Conservation (phyloP, 2,113 vertebrate species). For the Pachypanchax playfairii region DNA sequence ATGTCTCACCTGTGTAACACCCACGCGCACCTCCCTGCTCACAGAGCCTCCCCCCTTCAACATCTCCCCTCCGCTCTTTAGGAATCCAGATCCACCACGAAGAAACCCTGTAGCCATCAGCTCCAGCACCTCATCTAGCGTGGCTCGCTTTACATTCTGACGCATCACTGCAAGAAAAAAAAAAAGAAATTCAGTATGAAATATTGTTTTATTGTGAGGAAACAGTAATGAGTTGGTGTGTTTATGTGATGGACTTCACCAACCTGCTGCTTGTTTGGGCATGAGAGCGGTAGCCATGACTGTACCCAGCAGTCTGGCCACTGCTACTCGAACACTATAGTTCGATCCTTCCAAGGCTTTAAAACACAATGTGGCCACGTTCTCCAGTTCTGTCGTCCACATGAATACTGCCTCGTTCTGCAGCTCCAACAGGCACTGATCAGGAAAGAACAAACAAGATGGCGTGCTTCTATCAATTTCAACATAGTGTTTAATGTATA, state of each 20-base stretch:
- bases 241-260: neutral
- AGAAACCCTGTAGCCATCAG: slow-evolving; percentile 97
- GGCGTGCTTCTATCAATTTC: neutral
- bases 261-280: slow-evolving; percentile 98
- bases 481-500: neutral
- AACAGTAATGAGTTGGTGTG: neutral
- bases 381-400: slow-evolving; percentile 98
- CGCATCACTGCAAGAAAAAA: slow-evolving; percentile 87
- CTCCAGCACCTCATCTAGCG: slow-evolving; percentile 95
- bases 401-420: slow-evolving; percentile 99
- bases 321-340: slow-evolving; percentile 94
- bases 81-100: slow-evolving; percentile 94
- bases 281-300: slow-evolving; percentile 97
- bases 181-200: too few relatives aligned
- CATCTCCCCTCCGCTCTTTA: slow-evolving; percentile 98
- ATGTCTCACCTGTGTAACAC: slow-evolving; percentile 93
- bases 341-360: slow-evolving; percentile 98
- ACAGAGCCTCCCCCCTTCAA: slow-evolving; percentile 96
- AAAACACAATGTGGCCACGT: slow-evolving; percentile 93
- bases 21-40: slow-evolving; percentile 97
- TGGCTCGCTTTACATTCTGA: slow-evolving; percentile 96
- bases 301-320: slow-evolving; percentile 93
- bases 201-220: neutral
- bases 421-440: slow-evolving; percentile 93
- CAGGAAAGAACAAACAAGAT: slow-evolving; percentile 14